These are phyloP conservation scores for Fragum fragum DNA, from an alignment of 2,888 invertebrate genomes.

Conservation along the genomic window DNA sequence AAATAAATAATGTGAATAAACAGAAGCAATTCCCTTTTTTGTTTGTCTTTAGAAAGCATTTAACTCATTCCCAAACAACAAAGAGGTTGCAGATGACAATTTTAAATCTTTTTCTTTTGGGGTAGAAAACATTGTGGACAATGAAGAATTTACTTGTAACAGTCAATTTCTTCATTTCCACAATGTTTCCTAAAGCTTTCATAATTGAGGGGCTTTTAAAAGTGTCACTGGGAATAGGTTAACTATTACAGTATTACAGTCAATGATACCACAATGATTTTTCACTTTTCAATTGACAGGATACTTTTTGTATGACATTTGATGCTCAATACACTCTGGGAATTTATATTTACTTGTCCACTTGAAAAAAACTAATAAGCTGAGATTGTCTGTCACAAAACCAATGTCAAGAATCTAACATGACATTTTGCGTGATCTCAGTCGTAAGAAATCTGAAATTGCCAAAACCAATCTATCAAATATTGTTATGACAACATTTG, in stretches of 20 bases:
- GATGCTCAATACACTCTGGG: neutral
- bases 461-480: conserved; percentile 10
- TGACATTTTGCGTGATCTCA: conserved; percentile 1
- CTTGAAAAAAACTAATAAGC: conserved; percentile 15
- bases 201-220: too few relatives aligned
- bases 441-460: neutral
- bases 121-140: conserved; percentile 12
- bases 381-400: neutral
- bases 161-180: too few relatives aligned
- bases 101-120: too few relatives aligned
- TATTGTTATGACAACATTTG: neutral
- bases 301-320: neutral
- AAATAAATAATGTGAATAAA: too few relatives aligned
- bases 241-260: too few relatives aligned
- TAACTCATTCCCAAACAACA: too few relatives aligned
- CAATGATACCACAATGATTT: too few relatives aligned
- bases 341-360: conserved; percentile 15
- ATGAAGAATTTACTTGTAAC: conserved; percentile 3
- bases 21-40: too few relatives aligned
- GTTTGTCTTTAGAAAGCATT: too few relatives aligned
- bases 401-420: conserved; percentile 10
- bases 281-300: too few relatives aligned
- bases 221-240: too few relatives aligned
- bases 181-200: conserved; percentile 4
- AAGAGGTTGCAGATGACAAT: too few relatives aligned